Evolutionary conservation across 2,797 vertebrate genomes (phyloP).

Genomic region (Coracias cyanogaster): DNA sequence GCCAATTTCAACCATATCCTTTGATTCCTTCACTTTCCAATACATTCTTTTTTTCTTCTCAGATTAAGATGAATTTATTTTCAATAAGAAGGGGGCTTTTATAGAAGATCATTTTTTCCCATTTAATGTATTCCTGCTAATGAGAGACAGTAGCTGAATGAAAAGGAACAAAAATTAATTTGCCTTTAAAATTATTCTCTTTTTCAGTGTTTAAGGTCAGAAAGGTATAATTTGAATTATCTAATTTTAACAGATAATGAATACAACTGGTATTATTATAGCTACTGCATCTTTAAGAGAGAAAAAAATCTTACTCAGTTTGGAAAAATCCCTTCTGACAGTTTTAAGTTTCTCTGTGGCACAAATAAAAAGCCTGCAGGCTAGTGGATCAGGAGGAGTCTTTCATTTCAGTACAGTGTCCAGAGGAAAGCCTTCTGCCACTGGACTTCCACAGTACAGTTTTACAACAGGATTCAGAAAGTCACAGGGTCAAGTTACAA

Average conservation of each 20-base stretch:
- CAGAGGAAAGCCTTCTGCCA: neutral
- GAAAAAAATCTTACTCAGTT: neutral
- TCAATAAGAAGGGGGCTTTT: neutral
- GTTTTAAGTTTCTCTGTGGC: neutral
- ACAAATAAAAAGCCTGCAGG: constrained; percentile 27
- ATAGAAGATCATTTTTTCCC: neutral
- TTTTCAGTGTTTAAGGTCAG: neutral
- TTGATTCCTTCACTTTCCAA: neutral
- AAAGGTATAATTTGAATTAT: neutral
- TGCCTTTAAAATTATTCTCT: neutral
- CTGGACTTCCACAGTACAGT: neutral
- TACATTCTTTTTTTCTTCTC: neutral
- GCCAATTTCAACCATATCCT: neutral
- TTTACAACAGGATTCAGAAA: neutral
- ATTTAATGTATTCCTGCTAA: neutral
- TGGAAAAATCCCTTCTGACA: constrained; percentile 46
- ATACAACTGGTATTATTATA: neutral
- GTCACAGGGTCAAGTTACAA: neutral
- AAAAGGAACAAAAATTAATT: neutral
- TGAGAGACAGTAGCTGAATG: neutral
- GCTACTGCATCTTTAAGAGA: constrained; percentile 3
- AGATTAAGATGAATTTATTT: neutral
- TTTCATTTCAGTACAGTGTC: neutral
- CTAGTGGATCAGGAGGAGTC: neutral
- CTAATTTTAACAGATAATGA: neutral